Evolutionary conservation across 1,140 invertebrate species (phyloP), one percentile per base, ranked within the genome.

Genomic region (Drosophila ercepeae): DNA sequence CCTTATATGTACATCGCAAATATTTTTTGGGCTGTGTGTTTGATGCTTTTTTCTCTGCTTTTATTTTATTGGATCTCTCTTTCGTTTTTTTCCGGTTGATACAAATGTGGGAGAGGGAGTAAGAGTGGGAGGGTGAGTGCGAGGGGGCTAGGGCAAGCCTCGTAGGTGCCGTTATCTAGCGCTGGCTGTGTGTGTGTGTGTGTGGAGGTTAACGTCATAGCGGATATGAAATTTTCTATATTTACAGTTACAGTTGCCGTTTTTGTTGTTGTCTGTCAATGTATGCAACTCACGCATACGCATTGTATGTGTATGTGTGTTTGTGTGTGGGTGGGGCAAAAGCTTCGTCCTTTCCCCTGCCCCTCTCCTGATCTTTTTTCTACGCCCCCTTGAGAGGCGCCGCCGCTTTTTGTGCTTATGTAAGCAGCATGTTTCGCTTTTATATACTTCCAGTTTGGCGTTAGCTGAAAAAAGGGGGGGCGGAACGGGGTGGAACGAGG

Each of bases 171-270:
- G 63, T 60, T 60, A 67, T 67, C 63, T 67, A 60, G 36, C 41
- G 59, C 16, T 44, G 68, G 44, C 52, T 61, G 39, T 68, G 48
- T 61, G 74, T n/a, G n/a, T n/a, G n/a, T n/a, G n/a, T n/a, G n/a
- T n/a, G n/a, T n/a, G n/a, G n/a, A 78, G 59, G 63, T 75, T 84
- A 64, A 86, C 67, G 78, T 78, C 79, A 67, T 73, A 77, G 74
- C 72, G 82, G 82, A 86, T 88, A 86, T 89, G 77, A 73, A 88
- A 86, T 86, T 86, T 86, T 86, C 69, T 78, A 88, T 88, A 86
- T 86, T 86, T 86, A 89, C 76, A 58, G 73, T 81, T 65, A 65
- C 52, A 64, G 32, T 63, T 57, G 51, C 32, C n/a, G n/a, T 52
- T n/a, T 71, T 25, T 68, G 58, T 46, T 71, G 55, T 61, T 73